Conservation (phyloP, 2,888 invertebrate species). For the Oscheius sp. region DNA sequence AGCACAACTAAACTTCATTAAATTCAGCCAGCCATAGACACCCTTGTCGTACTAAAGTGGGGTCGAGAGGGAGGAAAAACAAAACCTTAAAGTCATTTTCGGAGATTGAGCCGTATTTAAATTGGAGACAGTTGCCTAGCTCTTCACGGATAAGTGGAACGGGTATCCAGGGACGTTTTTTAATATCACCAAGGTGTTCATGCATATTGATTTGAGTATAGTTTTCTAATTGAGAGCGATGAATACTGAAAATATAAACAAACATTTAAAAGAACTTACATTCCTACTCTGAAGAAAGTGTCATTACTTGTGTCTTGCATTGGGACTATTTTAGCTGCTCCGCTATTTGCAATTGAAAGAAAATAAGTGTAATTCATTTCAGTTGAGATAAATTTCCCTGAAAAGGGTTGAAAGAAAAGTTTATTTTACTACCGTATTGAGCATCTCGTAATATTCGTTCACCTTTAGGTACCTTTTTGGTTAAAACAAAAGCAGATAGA, state of each 20-base stretch:
- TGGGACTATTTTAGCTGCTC: constrained; percentile 46
- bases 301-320: constrained; percentile 54
- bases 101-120: constrained; percentile 47
- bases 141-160: constrained; percentile 52
- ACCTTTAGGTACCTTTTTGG: neutral
- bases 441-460: constrained; percentile 15
- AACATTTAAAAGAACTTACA: constrained; percentile 32
- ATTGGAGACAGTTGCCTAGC: constrained; percentile 50
- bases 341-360: constrained; percentile 36
- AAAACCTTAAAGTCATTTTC: constrained; percentile 54
- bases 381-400: constrained; percentile 41
- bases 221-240: constrained; percentile 40
- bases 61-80: neutral
- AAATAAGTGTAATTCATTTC: constrained; percentile 48
- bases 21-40: constrained; percentile 58
- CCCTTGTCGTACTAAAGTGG: constrained; percentile 55
- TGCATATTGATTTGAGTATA: constrained; percentile 47
- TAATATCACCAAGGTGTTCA: constrained; percentile 46
- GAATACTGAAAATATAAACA: constrained; percentile 35
- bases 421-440: constrained; percentile 16
- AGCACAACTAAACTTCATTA: constrained; percentile 57
- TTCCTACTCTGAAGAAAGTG: constrained; percentile 50
- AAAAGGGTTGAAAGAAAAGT: neutral
- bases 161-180: constrained; percentile 57
- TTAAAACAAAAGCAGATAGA: neutral